Conservation (phyloP, 35 echinoderm and acorn worm species). For the Ophioderma brevispina region DNA sequence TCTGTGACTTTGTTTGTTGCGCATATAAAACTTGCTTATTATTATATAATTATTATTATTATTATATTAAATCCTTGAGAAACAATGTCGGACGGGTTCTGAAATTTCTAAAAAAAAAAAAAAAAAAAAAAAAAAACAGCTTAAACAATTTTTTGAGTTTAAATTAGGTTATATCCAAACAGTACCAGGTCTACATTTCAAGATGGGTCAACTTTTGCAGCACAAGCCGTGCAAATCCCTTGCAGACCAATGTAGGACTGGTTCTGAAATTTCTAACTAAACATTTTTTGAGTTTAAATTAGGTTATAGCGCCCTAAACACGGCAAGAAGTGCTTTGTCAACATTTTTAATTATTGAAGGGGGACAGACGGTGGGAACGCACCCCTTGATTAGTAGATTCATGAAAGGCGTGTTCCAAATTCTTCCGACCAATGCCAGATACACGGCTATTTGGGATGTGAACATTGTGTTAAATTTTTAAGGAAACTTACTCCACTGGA, state of each 20-base stretch:
- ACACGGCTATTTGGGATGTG: slow-evolving; percentile 58
- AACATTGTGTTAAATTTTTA: slow-evolving; percentile 51
- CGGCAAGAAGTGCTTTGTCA: background rate
- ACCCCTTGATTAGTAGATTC: slow-evolving; percentile 55
- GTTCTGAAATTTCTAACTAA: background rate
- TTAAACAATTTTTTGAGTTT: no score
- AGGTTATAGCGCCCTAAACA: background rate
- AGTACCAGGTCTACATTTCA: no score
- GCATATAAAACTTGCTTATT: no score
- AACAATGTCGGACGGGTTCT: no score
- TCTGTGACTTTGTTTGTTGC: no score
- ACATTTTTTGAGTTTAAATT: background rate
- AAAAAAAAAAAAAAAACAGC: no score
- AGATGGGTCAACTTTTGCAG: no score
- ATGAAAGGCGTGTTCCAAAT: slow-evolving; percentile 61
- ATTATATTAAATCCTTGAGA: no score
- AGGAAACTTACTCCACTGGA: slow-evolving; percentile 9
- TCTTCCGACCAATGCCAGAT: slow-evolving; percentile 42
- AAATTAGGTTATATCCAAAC: no score
- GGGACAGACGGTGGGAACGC: slow-evolving; percentile 30
- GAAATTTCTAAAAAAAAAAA: no score
- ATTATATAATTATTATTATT: no score
- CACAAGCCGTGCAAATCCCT: no score
- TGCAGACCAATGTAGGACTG: background rate
- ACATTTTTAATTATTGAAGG: background rate